Evolutionary conservation across 2,888 invertebrate species (phyloP).

Genomic region (Dicranocentrus wangi): DNA sequence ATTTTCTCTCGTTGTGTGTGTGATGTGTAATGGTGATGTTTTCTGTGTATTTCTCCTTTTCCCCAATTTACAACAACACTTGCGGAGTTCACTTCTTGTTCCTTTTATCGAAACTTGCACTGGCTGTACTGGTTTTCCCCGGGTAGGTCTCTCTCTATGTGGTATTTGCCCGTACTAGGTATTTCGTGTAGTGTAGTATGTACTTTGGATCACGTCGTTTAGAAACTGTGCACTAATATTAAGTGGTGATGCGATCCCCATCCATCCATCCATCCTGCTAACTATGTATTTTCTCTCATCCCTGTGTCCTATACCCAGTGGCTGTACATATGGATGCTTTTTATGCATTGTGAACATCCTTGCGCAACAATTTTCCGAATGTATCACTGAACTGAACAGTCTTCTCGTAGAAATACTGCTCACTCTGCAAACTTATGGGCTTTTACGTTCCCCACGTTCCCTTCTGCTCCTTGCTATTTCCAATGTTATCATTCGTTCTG

Average conservation of each 20-base stretch:
- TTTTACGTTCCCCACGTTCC: constrained; percentile 26
- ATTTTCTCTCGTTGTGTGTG: constrained; percentile 21
- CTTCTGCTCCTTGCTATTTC: constrained; percentile 45
- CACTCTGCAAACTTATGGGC: background rate
- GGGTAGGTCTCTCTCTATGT: background rate
- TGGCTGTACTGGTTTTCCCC: constrained; percentile 1
- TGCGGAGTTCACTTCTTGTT: constrained; percentile 29
- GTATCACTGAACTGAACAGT: constrained; percentile 30
- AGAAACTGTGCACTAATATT: constrained; percentile 41
- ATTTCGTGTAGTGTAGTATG: too few relatives aligned
- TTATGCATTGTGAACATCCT: constrained; percentile 66
- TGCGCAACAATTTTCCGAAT: constrained; percentile 72
- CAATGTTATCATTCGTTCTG: constrained; percentile 62
- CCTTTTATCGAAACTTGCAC: background rate
- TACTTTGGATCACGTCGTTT: constrained; percentile 20
- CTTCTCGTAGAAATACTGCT: background rate
- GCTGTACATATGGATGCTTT: constrained; percentile 1
- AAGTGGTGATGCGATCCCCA: constrained; percentile 56
- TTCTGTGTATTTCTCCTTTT: constrained; percentile 25
- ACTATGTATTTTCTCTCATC: constrained; percentile 11
- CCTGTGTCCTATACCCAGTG: background rate
- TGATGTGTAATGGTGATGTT: constrained; percentile 7
- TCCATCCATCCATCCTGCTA: constrained; percentile 55
- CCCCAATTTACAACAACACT: constrained; percentile 39
- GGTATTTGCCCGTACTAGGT: background rate